These are phyloP conservation scores for Pseudococcus jackbeardsleyi DNA, from an alignment of 2,888 invertebrate genomes.

Conservation along the genomic window DNA sequence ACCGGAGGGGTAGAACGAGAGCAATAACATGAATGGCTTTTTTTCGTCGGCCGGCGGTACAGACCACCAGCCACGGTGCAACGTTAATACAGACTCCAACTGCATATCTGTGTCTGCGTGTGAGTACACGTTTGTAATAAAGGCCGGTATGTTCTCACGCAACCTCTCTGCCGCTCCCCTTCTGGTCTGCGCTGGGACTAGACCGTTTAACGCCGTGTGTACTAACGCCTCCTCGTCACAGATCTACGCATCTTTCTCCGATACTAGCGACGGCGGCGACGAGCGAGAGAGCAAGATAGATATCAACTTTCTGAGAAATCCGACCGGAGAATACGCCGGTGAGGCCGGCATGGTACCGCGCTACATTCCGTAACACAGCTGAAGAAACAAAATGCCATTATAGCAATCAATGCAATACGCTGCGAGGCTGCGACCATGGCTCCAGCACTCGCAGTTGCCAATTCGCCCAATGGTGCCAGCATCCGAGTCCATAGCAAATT, in stretches of 20 bases:
- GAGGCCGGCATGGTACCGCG: background rate
- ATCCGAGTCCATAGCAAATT: background rate
- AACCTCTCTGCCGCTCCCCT: slow-evolving; percentile 4
- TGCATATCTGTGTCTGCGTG: background rate
- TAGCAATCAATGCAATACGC: background rate
- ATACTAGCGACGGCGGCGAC: no score
- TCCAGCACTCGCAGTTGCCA: slow-evolving; percentile 45
- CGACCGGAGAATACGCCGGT: background rate
- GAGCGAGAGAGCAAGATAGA: slow-evolving; percentile 6
- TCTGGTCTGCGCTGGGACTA: background rate
- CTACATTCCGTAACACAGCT: slow-evolving; percentile 51
- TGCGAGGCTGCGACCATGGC: background rate
- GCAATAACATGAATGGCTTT: slow-evolving; percentile 62
- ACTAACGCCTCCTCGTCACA: slow-evolving; percentile 16
- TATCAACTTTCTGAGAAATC: slow-evolving; percentile 52
- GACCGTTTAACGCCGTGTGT: slow-evolving; percentile 45
- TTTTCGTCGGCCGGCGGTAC: slow-evolving; percentile 21
- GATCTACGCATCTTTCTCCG: slow-evolving; percentile 3
- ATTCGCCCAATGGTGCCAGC: slow-evolving; percentile 20
- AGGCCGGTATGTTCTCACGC: slow-evolving; percentile 63
- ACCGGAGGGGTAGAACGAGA: slow-evolving; percentile 3
- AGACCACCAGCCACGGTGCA: slow-evolving; percentile 50
- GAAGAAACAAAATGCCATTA: slow-evolving; percentile 42
- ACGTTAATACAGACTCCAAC: slow-evolving; percentile 30
- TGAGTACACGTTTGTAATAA: background rate